These are phyloP conservation scores for Drosophila fulvimacula DNA, from an alignment of 2,888 invertebrate genomes.

Conservation along the genomic window DNA sequence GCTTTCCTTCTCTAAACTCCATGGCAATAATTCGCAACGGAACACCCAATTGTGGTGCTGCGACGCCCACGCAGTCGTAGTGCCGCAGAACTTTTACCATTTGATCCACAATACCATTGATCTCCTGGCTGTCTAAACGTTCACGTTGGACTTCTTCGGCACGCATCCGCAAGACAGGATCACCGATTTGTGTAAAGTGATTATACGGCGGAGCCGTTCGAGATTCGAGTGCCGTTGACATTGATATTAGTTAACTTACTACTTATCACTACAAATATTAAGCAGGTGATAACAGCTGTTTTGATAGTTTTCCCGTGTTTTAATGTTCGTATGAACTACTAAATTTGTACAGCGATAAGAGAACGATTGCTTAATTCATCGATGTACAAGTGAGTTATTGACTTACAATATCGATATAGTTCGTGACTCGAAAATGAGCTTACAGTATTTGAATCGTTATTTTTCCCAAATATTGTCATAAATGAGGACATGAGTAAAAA, in stretches of 20 bases:
- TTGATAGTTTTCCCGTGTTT: too few species aligned
- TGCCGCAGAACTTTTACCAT: conserved; percentile 87
- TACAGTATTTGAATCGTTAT: too few species aligned
- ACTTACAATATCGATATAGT: not conserved
- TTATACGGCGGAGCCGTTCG: conserved; percentile 87
- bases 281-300: conserved; percentile 19
- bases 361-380: not conserved
- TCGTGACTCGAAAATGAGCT: not conserved
- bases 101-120: conserved; percentile 86
- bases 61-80: conserved; percentile 89
- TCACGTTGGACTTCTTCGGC: conserved; percentile 86
- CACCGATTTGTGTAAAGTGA: conserved; percentile 91
- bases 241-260: conserved; percentile 7
- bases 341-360: not conserved
- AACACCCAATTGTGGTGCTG: conserved; percentile 91
- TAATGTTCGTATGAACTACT: not conserved
- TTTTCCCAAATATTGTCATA: too few species aligned
- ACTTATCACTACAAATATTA: not conserved
- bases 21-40: conserved; percentile 88
- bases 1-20: conserved; percentile 86
- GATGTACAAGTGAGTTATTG: not conserved
- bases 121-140: conserved; percentile 86
- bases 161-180: conserved; percentile 88
- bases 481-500: too few species aligned
- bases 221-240: conserved; percentile 35